These are phyloP conservation scores for Myotis vivesi DNA, from an alignment of 2,797 vertebrate genomes.

Conservation along the genomic window DNA sequence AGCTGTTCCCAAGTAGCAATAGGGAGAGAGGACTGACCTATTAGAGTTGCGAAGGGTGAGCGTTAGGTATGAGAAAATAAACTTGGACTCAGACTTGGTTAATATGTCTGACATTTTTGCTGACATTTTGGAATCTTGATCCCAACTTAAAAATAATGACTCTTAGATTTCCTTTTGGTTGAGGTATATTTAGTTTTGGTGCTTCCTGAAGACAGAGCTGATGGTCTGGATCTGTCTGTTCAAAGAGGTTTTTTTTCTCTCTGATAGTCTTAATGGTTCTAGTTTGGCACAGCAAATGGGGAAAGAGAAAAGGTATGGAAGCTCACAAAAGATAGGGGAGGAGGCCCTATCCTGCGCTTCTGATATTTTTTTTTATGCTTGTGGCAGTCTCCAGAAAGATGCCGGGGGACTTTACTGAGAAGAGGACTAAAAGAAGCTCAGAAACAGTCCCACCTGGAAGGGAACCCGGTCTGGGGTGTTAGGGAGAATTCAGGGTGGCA, in stretches of 20 bases:
- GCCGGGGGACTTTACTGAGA: not conserved
- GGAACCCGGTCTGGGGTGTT: not conserved
- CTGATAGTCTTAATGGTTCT: not conserved
- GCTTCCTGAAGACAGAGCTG: not conserved
- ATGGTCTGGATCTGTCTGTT: not conserved
- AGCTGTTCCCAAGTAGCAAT: not conserved
- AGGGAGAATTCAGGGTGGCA: not conserved
- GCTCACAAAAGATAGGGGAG: not conserved
- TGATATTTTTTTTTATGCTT: not conserved
- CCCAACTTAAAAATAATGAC: not conserved
- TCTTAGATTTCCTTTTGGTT: not conserved
- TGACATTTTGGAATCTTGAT: constrained; percentile 13
- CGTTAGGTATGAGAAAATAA: not conserved
- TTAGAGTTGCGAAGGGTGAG: not conserved
- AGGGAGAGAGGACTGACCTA: not conserved
- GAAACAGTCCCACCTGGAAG: too few species aligned
- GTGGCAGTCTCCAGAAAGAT: not conserved
- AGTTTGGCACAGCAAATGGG: not conserved
- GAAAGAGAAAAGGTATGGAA: not conserved
- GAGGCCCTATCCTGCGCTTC: not conserved
- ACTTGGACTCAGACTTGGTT: not conserved
- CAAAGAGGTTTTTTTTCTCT: not conserved
- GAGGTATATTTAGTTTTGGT: not conserved
- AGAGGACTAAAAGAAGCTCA: not conserved
- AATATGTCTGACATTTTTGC: not conserved